Percentiles rank a stretch among this genome's conserved stretches.
Conservation (phyloP, 1,140 invertebrate species). For the Cataglyphis hispanica region DNA sequence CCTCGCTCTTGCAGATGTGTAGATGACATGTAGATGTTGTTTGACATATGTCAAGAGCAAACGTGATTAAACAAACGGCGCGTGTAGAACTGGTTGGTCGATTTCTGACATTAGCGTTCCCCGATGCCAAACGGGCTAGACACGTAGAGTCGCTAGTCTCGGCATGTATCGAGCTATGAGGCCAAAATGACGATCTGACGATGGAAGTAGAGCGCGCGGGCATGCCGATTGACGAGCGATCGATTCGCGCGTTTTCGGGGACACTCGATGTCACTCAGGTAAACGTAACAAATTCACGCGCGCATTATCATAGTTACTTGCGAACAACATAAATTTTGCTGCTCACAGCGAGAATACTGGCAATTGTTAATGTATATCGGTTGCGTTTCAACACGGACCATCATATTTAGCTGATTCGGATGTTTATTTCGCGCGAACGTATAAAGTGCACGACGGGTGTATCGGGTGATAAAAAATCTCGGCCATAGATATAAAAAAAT, state of each 20-base stretch:
- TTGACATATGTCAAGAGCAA: background rate
- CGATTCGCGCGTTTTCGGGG: slow-evolving; percentile 28
- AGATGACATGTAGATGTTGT: background rate
- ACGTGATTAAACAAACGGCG: slow-evolving; percentile 8
- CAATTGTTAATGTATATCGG: background rate
- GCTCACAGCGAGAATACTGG: slow-evolving; percentile 17
- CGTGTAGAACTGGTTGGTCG: slow-evolving; percentile 71
- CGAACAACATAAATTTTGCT: slow-evolving; percentile 38
- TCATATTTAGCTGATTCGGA: slow-evolving; percentile 21
- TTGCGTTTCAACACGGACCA: slow-evolving; percentile 23
- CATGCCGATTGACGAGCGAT: slow-evolving; percentile 29
- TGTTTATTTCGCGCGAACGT: slow-evolving; percentile 10
- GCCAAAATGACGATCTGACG: slow-evolving; percentile 65
- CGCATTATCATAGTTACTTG: slow-evolving; percentile 62
- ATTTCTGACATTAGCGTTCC: slow-evolving; percentile 40
- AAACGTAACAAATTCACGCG: slow-evolving; percentile 65
- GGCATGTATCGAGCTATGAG: slow-evolving; percentile 61
- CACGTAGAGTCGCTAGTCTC: slow-evolving; percentile 65
- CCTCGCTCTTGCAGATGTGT: slow-evolving; percentile 46
- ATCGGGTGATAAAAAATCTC: background rate
- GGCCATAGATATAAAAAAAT: slow-evolving; percentile 9
- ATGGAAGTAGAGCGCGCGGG: slow-evolving; percentile 34
- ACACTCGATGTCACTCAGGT: slow-evolving; percentile 66
- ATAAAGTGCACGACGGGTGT: background rate
- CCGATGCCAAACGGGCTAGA: slow-evolving; percentile 74